Percentiles rank a stretch among this genome's conserved stretches.
phyloP scores from a whole-genome alignment of 2,888 invertebrate species.

The Limenitis camilla region DNA sequence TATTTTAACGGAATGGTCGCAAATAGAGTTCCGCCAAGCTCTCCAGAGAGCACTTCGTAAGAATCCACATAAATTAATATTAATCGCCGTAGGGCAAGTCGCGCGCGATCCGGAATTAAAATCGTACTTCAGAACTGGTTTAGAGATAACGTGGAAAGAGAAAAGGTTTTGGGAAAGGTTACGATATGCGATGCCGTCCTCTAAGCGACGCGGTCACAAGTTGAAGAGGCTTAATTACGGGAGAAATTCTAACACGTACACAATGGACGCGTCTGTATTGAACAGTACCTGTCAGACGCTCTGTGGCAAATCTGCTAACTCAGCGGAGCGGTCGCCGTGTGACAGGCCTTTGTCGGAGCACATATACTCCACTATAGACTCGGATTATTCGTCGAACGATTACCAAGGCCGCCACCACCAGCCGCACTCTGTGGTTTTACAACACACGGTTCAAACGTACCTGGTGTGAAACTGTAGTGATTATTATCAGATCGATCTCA shows the following conservation, averaged over 20 bases:
- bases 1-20: constrained; percentile 93
- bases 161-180: constrained; percentile 96
- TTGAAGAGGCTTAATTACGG: constrained; percentile 79
- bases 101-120: constrained; percentile 91
- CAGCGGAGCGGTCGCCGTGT: constrained; percentile 75
- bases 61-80: constrained; percentile 88
- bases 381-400: constrained; percentile 84
- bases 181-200: constrained; percentile 90
- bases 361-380: constrained; percentile 92
- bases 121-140: constrained; percentile 90
- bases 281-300: constrained; percentile 77
- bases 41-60: constrained; percentile 90
- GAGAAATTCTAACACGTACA: constrained; percentile 89
- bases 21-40: constrained; percentile 91
- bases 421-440: constrained; percentile 63
- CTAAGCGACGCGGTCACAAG: constrained; percentile 77
- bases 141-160: constrained; percentile 91
- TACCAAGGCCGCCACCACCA: constrained; percentile 58
- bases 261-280: constrained; percentile 79
- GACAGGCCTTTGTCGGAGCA: constrained; percentile 88
- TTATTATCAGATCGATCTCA: constrained; percentile 50
- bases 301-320: constrained; percentile 70
- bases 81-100: constrained; percentile 85
- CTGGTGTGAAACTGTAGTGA: constrained; percentile 52
- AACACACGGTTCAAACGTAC: constrained; percentile 71